A percentile compares a stretch with the other conserved stretches of the same genome.
phyloP scores from a whole-genome alignment of 1,140 invertebrate species.

The Pseudomyrmex flavicornis region DNA sequence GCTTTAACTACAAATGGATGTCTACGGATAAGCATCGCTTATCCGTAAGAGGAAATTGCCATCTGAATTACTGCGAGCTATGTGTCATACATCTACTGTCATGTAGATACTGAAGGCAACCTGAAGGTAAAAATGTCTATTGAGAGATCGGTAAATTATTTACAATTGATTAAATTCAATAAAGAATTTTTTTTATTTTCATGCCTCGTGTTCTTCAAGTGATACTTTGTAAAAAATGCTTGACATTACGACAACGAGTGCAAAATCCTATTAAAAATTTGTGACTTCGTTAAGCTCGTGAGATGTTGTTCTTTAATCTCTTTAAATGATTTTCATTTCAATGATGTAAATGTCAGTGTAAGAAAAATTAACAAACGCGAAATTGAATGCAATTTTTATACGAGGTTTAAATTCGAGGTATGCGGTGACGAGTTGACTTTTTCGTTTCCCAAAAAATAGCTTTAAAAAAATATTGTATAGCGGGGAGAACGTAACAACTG shows the following conservation, averaged over 20 bases:
- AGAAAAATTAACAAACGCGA: conserved; percentile 27
- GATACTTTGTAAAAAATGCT: background rate
- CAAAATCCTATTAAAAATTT: conserved; percentile 15
- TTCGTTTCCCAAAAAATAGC: background rate
- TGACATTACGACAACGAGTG: background rate
- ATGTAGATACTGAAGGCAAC: background rate
- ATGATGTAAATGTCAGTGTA: background rate
- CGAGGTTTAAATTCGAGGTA: background rate
- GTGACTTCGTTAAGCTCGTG: background rate
- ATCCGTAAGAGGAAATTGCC: background rate
- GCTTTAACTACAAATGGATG: background rate
- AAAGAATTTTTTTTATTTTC: background rate
- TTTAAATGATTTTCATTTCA: background rate
- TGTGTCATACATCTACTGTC: background rate
- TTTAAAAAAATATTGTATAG: conserved; percentile 2
- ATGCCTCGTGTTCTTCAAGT: background rate
- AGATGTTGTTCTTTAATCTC: background rate
- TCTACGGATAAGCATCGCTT: background rate
- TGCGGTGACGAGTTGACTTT: background rate
- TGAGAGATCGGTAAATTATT: background rate
- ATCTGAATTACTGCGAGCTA: conserved; percentile 1
- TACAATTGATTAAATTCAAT: background rate
- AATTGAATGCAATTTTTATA: background rate
- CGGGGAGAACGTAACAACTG: too few species aligned
- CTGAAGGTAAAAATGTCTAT: too few species aligned